Evolutionary conservation across 2,888 invertebrate species (phyloP).

Genomic region (Loripinus fragilis): DNA sequence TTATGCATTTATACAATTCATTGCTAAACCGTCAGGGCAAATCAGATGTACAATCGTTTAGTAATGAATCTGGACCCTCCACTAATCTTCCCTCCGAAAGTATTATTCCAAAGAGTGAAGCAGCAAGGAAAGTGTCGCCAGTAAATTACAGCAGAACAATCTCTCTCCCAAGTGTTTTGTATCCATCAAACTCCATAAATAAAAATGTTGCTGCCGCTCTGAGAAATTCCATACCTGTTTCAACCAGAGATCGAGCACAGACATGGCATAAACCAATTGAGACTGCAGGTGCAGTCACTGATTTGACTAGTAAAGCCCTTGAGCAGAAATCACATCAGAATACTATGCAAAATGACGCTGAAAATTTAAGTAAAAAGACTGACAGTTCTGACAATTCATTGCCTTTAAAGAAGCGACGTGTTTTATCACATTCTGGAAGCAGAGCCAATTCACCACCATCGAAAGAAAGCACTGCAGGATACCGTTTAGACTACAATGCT

Average conservation of each 20-base stretch:
- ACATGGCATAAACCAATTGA: neutral
- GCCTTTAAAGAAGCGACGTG: neutral
- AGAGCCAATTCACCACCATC: neutral
- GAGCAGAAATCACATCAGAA: neutral
- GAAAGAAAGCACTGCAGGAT: no score
- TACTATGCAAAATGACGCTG: neutral
- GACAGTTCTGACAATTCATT: neutral
- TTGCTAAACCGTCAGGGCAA: neutral
- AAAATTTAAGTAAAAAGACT: neutral
- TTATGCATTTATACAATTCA: conserved; percentile 11
- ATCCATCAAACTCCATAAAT: neutral
- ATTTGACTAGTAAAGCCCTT: neutral
- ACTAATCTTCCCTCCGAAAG: neutral
- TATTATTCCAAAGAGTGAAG: conserved; percentile 8
- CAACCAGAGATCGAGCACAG: neutral
- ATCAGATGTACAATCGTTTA: neutral
- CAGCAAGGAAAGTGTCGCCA: neutral
- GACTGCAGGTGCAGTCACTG: neutral
- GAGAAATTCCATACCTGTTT: neutral
- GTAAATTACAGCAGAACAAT: neutral
- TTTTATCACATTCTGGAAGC: neutral
- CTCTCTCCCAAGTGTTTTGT: neutral
- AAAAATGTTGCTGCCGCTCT: neutral
- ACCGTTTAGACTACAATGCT: neutral
- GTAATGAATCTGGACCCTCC: neutral